Evolutionary conservation across 2,797 vertebrate genomes (phyloP).

Genomic region (Amazonetta brasiliensis): DNA sequence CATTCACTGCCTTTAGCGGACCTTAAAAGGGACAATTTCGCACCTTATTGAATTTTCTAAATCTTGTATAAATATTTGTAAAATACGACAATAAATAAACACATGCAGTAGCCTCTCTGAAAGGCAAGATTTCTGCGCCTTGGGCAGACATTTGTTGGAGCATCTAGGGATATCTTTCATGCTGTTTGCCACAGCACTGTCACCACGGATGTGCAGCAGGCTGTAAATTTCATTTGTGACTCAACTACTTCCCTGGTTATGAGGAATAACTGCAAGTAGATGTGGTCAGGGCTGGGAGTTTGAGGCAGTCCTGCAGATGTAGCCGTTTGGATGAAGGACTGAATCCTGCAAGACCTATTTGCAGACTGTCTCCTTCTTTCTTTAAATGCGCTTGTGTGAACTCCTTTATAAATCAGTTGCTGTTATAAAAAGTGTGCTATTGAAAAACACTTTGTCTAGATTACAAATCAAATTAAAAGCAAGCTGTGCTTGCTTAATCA

Average conservation of each 20-base stretch:
- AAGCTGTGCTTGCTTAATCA: not conserved
- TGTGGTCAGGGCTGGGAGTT: not conserved
- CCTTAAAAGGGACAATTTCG: constrained; percentile 47
- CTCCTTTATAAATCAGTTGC: not conserved
- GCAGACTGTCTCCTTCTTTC: not conserved
- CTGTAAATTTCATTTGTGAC: constrained; percentile 58
- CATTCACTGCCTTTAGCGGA: constrained; percentile 45
- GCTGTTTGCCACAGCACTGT: constrained; percentile 27
- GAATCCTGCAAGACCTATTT: not conserved
- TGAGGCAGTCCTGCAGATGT: not conserved
- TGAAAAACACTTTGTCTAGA: not conserved
- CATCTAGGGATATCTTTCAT: constrained; percentile 11
- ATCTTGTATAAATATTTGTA: constrained; percentile 71
- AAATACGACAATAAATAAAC: constrained; percentile 62
- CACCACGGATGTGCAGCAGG: not conserved
- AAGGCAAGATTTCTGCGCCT: constrained; percentile 40
- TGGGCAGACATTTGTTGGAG: constrained; percentile 13
- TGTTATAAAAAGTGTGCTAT: not conserved
- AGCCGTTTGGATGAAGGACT: not conserved
- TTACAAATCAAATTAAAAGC: not conserved
- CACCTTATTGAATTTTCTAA: constrained; percentile 67
- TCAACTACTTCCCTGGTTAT: constrained; percentile 35
- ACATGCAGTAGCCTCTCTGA: constrained; percentile 12
- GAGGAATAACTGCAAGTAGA: constrained; percentile 42
- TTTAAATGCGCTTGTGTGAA: not conserved